Evolutionary conservation across 2,113 vertebrate genomes (phyloP), one percentile per base, ranked within the genome.

Genomic region (Australoheros scitulus): DNA sequence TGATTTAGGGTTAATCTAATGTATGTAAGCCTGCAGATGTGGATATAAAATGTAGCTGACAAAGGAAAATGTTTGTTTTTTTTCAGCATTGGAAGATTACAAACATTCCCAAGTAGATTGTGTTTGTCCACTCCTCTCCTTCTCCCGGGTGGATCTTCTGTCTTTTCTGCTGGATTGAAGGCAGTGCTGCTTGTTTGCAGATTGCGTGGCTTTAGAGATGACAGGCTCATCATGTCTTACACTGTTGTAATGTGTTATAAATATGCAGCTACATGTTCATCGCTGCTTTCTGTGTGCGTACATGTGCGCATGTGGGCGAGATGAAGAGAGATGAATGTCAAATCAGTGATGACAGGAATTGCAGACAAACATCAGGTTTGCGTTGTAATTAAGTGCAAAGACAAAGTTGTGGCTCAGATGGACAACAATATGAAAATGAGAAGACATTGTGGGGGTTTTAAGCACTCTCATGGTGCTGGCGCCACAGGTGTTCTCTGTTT

Each of bases 231-330:
- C 76, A 32, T 79, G 81, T 63, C 74, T 76, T 77, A 61, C 74
- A 85, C 74, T 60, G 61, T 70, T 81, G 55, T 92, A 93, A 94
- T 91, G 82, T 87, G 72, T 81, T 76, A 93, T 92, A 88, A 94
- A 92, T 93, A 95, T 95, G 94, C 93, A 91, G 88, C 87, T 79
- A 81, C 92, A 92, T 89, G 87, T 76, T 84, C 74, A 65, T 47
- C 63, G 74, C 76, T 57, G 61, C 64, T 76, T 77, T 11, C 34
- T 76, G 59, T 77, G 68, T 63, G 56, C 29, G 24, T 22, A 7
- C 47, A 32, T 64, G 75, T 29, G 36, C 55, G 58, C 26, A 3
- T 60, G 61, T 63, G 52, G 34, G 64, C 52, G 50, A 57, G 61
- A 41, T 38, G 60, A 79, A 41, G 74, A 83, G n/a, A 61, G 81